Conservation (phyloP, 2,797 vertebrate genomes). For the Diplodus puntazzo region DNA sequence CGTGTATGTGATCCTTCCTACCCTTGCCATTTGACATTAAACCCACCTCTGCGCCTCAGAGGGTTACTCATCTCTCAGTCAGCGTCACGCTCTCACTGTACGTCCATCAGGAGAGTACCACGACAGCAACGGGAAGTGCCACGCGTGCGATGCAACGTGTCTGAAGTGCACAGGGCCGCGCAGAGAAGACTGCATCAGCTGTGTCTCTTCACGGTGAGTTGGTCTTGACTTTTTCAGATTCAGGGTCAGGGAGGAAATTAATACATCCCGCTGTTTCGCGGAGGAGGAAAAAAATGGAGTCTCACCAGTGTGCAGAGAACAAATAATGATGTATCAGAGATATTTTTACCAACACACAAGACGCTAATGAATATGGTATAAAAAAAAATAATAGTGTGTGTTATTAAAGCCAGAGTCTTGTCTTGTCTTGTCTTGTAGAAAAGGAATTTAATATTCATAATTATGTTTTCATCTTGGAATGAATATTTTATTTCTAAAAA, state of each 20-base stretch:
- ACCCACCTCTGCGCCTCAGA: slow-evolving; percentile 30
- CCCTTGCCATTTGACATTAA: slow-evolving; percentile 34
- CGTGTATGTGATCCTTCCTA: neutral
- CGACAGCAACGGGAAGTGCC: slow-evolving; percentile 83
- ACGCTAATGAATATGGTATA: neutral
- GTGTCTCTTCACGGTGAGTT: slow-evolving; percentile 84
- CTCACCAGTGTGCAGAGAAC: neutral
- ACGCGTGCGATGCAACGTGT: slow-evolving; percentile 88
- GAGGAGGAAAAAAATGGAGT: neutral
- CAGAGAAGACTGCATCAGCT: slow-evolving; percentile 87
- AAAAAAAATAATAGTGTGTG: neutral
- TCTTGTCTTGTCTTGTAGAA: neutral
- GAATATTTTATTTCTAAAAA: too few relatives aligned
- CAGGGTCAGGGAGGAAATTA: slow-evolving; percentile 23
- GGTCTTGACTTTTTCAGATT: slow-evolving; percentile 30
- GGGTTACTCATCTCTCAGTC: slow-evolving; percentile 51
- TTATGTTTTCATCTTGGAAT: too few relatives aligned
- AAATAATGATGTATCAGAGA: neutral
- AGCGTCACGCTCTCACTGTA: slow-evolving; percentile 23
- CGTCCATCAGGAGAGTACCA: slow-evolving; percentile 87
- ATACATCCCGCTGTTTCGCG: slow-evolving; percentile 14
- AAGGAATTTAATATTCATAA: too few relatives aligned
- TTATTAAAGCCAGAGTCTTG: neutral
- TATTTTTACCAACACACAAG: neutral
- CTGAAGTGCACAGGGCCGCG: slow-evolving; percentile 89